Conservation (phyloP, 1,140 invertebrate genomes). For the Hyles euphorbiae region DNA sequence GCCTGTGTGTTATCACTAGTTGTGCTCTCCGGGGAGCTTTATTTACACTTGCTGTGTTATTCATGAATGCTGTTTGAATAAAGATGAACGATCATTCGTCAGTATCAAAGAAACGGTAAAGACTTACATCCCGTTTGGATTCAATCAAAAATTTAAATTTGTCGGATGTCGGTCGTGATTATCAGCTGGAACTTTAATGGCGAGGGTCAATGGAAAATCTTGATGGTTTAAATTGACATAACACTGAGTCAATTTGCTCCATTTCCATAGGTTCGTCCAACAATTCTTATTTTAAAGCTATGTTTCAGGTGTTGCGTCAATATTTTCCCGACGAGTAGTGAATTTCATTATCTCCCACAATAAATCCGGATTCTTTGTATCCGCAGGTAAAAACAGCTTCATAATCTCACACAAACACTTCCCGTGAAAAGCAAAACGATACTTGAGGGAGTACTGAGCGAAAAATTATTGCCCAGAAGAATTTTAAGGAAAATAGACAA, state of each 20-base stretch:
- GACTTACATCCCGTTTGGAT: constrained; percentile 3
- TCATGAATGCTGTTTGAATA: constrained; percentile 62
- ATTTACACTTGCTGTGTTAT: constrained; percentile 62
- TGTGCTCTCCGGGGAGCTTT: constrained; percentile 40
- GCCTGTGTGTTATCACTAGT: constrained; percentile 53
- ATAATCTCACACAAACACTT: constrained; percentile 28
- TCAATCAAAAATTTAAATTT: constrained; percentile 1
- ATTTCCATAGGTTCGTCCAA: too few species aligned
- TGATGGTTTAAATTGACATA: too few species aligned
- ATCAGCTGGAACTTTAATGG: too few species aligned
- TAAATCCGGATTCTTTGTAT: constrained; percentile 24
- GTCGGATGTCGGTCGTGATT: too few species aligned
- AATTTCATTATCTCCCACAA: constrained; percentile 30
- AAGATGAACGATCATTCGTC: constrained; percentile 50
- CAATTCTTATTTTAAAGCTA: too few species aligned
- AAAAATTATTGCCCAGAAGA: constrained; percentile 41
- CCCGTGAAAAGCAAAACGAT: constrained; percentile 30
- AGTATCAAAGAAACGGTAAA: constrained; percentile 38
- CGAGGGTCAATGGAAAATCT: too few species aligned
- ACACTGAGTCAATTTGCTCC: too few species aligned
- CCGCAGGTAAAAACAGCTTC: constrained; percentile 25
- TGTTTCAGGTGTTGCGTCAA: constrained; percentile 1
- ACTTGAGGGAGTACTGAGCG: constrained; percentile 45
- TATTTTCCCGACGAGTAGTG: constrained; percentile 16
- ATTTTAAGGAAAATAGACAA: constrained; percentile 47